Evolutionary conservation across 2,888 invertebrate genomes (phyloP).

Genomic region (Scrobipalpa costella): DNA sequence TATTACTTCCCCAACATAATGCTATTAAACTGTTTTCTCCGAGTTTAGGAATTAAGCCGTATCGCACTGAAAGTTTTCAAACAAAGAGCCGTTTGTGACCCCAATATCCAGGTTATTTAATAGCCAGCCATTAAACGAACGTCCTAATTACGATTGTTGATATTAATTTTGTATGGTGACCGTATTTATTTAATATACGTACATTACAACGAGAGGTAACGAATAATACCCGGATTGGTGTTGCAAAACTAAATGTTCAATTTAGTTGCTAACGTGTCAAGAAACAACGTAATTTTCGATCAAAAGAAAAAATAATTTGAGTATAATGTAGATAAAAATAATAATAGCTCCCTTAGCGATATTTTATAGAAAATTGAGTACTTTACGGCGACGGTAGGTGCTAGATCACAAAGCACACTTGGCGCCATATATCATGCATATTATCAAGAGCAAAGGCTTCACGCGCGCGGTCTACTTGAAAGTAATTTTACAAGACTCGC

Average conservation of each 20-base stretch:
- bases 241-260: too few relatives aligned
- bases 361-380: slow-evolving; percentile 57
- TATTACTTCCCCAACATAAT: slow-evolving; percentile 29
- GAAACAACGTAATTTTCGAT: not conserved
- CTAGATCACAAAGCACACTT: slow-evolving; percentile 57
- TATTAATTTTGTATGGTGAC: not conserved
- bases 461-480: slow-evolving; percentile 44
- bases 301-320: slow-evolving; percentile 35
- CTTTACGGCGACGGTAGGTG: slow-evolving; percentile 49
- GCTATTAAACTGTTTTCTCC: slow-evolving; percentile 25
- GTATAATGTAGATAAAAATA: slow-evolving; percentile 45
- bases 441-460: slow-evolving; percentile 44
- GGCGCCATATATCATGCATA: slow-evolving; percentile 60
- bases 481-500: slow-evolving; percentile 53
- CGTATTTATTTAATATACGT: not conserved
- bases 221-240: too few relatives aligned
- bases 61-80: slow-evolving; percentile 23
- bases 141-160: not conserved
- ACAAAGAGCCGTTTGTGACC: slow-evolving; percentile 20
- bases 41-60: slow-evolving; percentile 17
- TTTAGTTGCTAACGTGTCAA: too few relatives aligned
- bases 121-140: not conserved
- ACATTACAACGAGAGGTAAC: too few relatives aligned
- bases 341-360: slow-evolving; percentile 31
- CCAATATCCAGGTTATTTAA: slow-evolving; percentile 9